Evolutionary conservation across 2,888 invertebrate species (phyloP).

Genomic region (Protodeltote pygarga): DNA sequence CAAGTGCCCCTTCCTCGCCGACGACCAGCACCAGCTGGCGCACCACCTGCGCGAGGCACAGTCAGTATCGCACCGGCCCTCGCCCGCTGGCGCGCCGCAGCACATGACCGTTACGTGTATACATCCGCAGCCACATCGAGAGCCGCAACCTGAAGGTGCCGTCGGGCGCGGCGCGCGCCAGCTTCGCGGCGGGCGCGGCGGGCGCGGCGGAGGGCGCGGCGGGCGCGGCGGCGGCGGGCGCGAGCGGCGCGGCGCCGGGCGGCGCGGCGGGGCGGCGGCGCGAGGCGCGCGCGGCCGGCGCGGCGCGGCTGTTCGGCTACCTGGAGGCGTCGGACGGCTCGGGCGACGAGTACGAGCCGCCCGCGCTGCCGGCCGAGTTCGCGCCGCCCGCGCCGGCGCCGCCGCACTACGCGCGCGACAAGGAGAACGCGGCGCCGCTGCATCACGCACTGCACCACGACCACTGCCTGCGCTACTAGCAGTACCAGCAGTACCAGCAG

Average conservation of each 20-base stretch:
- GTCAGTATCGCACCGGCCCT: constrained; percentile 83
- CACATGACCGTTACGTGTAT: neutral
- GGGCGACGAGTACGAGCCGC: constrained; percentile 83
- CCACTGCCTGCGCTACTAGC: constrained; percentile 80
- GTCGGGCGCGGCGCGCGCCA: constrained; percentile 72
- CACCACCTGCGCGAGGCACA: constrained; percentile 92
- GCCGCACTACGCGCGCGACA: constrained; percentile 73
- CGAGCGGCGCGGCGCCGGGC: constrained; percentile 27
- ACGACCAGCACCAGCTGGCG: constrained; percentile 93
- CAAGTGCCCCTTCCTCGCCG: constrained; percentile 95
- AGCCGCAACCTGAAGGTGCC: constrained; percentile 87
- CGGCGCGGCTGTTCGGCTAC: constrained; percentile 90
- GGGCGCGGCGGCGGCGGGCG: constrained; percentile 21
- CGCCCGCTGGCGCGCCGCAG: neutral
- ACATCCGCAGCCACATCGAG: constrained; percentile 86
- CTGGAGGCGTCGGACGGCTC: constrained; percentile 92
- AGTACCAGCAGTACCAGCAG: too few relatives aligned
- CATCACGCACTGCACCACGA: constrained; percentile 77
- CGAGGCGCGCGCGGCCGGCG: constrained; percentile 78
- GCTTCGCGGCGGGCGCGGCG: constrained; percentile 47
- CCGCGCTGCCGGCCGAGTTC: constrained; percentile 61
- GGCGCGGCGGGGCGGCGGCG: constrained; percentile 60
- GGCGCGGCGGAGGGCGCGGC: constrained; percentile 38
- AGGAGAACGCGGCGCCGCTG: constrained; percentile 79
- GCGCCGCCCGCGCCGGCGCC: constrained; percentile 44